phyloP scores from a whole-genome alignment of 2,797 vertebrate genomes.

The Glossophaga mutica region DNA sequence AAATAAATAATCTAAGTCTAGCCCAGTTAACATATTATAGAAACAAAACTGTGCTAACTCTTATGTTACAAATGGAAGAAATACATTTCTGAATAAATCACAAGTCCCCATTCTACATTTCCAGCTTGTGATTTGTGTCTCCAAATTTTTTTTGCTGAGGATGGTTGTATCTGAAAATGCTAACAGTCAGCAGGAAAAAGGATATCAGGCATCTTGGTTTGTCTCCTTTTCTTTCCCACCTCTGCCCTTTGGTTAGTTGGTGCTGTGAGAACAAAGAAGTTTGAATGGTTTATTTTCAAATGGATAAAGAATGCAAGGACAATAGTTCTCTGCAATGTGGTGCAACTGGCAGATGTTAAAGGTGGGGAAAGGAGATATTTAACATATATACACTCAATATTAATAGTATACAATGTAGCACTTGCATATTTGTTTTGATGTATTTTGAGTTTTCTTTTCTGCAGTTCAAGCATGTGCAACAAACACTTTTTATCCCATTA shows the following conservation, averaged over 20 bases:
- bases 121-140: not conserved
- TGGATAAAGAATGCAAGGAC: not conserved
- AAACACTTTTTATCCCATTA: conserved; percentile 18
- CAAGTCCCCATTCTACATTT: not conserved
- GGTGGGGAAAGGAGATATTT: not conserved
- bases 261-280: not conserved
- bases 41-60: not conserved
- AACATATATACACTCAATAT: not conserved
- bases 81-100: not conserved
- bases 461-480: not conserved
- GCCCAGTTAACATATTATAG: not conserved
- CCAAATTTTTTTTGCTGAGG: not conserved
- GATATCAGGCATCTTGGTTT: not conserved
- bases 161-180: not conserved
- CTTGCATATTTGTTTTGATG: conserved; percentile 25
- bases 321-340: not conserved
- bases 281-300: conserved; percentile 33
- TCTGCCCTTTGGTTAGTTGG: not conserved
- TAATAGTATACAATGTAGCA: not conserved
- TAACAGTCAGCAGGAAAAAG: not conserved
- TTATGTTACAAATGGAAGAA: not conserved
- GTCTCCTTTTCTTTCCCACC: not conserved
- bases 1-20: not conserved
- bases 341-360: not conserved
- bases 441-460: conserved; percentile 45